These are phyloP conservation scores for Lineus longissimus DNA, from an alignment of 1,140 invertebrate species.

Conservation along the genomic window DNA sequence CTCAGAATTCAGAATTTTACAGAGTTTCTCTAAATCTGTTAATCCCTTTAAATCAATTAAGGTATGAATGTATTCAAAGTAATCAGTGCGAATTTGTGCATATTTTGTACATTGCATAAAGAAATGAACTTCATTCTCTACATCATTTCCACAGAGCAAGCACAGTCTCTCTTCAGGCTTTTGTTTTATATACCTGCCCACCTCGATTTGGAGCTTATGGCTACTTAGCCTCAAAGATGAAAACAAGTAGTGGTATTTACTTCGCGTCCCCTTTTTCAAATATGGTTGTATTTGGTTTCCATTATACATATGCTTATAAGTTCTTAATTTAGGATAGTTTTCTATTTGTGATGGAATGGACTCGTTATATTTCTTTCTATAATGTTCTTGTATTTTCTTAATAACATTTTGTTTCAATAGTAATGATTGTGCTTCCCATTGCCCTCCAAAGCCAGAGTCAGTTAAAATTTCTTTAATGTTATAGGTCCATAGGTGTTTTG, in stretches of 20 bases:
- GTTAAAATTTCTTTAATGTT: too few relatives aligned
- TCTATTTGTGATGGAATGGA: neutral
- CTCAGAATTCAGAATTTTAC: too few relatives aligned
- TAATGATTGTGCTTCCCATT: too few relatives aligned
- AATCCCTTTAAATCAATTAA: too few relatives aligned
- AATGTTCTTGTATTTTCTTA: too few relatives aligned
- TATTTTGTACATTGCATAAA: neutral
- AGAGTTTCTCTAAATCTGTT: too few relatives aligned
- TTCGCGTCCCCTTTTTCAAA: neutral
- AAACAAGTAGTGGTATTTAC: neutral
- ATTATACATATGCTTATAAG: neutral
- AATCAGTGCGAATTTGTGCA: too few relatives aligned
- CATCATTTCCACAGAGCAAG: neutral
- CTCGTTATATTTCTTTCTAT: neutral
- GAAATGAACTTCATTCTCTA: conserved; percentile 4
- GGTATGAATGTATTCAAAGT: too few relatives aligned
- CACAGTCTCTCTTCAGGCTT: neutral
- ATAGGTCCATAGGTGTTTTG: too few relatives aligned
- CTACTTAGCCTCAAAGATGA: conserved; percentile 1
- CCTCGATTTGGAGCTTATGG: neutral
- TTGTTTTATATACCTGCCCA: neutral
- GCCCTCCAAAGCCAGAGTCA: too few relatives aligned
- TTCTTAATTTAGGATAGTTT: neutral
- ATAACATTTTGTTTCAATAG: too few relatives aligned
- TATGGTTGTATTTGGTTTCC: neutral